Conservation (phyloP, 1,140 invertebrate genomes). For the Lordiphosa stackelbergi region DNA sequence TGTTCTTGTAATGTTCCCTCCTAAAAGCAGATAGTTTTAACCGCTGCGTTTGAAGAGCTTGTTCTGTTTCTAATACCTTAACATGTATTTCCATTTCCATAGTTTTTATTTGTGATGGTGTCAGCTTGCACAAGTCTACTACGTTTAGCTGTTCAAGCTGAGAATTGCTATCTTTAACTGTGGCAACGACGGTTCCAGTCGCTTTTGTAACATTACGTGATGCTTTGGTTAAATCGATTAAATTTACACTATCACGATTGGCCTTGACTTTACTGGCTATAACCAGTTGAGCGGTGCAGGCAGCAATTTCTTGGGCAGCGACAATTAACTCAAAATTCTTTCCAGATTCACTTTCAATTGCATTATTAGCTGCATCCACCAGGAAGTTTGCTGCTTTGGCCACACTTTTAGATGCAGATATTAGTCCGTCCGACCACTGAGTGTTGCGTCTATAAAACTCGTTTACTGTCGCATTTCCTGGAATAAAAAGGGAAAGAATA, state of each 20-base stretch:
- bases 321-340: conserved; percentile 88
- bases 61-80: conserved; percentile 94
- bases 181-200: conserved; percentile 94
- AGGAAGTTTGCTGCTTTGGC: conserved; percentile 96
- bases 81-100: conserved; percentile 97
- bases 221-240: conserved; percentile 88
- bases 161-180: conserved; percentile 91
- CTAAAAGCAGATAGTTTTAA: conserved; percentile 89
- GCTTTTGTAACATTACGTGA: conserved; percentile 92
- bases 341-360: conserved; percentile 91
- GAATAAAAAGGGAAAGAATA: not conserved
- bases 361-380: conserved; percentile 94
- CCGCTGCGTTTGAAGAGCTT: conserved; percentile 91
- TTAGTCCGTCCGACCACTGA: conserved; percentile 98
- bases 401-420: conserved; percentile 98
- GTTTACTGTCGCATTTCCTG: conserved; percentile 87
- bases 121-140: conserved; percentile 92
- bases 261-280: conserved; percentile 96
- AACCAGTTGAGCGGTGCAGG: conserved; percentile 96
- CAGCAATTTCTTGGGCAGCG: conserved; percentile 97
- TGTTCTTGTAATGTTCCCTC: conserved; percentile 89
- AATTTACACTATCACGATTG: conserved; percentile 86
- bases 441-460: conserved; percentile 99
- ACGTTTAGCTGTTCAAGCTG: conserved; percentile 93
- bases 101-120: conserved; percentile 95